A percentile compares a stretch with the other conserved stretches of the same genome.
phyloP scores from a whole-genome alignment of 1,140 invertebrate genomes.

The Pararge aegeria region DNA sequence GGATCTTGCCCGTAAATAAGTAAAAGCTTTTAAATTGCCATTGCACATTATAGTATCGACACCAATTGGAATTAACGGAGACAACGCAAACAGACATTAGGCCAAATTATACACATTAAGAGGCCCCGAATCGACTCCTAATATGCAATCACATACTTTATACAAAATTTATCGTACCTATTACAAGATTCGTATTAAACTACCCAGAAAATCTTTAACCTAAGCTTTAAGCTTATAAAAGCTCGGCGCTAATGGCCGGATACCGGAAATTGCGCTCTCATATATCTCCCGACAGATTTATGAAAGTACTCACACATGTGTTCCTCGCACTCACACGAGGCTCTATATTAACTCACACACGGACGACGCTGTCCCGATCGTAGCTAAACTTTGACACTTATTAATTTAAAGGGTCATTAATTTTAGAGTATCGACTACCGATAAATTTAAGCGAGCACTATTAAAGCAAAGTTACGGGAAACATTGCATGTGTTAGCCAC shows the following conservation, averaged over 20 bases:
- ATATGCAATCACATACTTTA: conserved; percentile 79
- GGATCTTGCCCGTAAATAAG: conserved; percentile 1
- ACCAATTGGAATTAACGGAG: conserved; percentile 37
- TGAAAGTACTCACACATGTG: conserved; percentile 86
- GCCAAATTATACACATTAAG: conserved; percentile 77
- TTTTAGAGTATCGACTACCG: conserved; percentile 46
- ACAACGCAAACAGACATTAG: conserved; percentile 67
- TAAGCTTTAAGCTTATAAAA: conserved; percentile 82
- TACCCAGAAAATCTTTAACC: conserved; percentile 82
- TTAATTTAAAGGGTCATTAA: conserved; percentile 71
- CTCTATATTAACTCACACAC: conserved; percentile 40
- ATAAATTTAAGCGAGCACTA: conserved; percentile 47
- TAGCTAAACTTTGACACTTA: conserved; percentile 66
- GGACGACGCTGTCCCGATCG: conserved; percentile 41
- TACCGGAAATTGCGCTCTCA: conserved; percentile 93
- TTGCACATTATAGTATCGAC: conserved; percentile 33
- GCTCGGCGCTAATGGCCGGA: conserved; percentile 89
- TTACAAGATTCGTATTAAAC: conserved; percentile 80
- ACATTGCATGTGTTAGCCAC: conserved; percentile 12
- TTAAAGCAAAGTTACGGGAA: conserved; percentile 27
- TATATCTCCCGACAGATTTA: conserved; percentile 92
- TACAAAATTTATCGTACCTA: conserved; percentile 79
- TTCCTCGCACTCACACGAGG: conserved; percentile 53
- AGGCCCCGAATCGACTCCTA: conserved; percentile 73
- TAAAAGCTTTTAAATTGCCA: conserved; percentile 25